Base-by-base conservation (phyloP, 2,113 vertebrate species). In the Tringa solitaria region DNA sequence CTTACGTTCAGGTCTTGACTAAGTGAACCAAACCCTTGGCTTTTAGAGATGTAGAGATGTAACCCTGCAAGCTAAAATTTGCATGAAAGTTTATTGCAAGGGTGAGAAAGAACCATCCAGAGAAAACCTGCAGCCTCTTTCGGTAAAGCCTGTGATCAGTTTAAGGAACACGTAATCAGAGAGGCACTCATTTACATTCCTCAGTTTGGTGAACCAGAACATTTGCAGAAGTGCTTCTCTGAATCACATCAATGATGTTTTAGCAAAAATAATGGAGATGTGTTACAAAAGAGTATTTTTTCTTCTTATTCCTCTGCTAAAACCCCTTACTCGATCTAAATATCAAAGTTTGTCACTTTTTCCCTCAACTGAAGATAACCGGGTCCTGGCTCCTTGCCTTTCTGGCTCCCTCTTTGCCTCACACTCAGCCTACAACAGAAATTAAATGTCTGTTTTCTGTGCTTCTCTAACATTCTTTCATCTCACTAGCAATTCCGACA, bases 141-240 rank as follows among this genome's bases (percentile, higher is more conserved):
- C 0, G 0, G 57, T 89, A 87, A 92, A 79, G 65, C 46, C 12
- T 13, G 4, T 2, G 6, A 26, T 80, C 56, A 28, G 8, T 80
- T 88, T 67, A 67, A 84, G 91, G 64, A 90, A 79, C 45, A 73
- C 3, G 3, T 23, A 20, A 11, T 8, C 3, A 4, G 53, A 41
- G 39, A 75, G 33, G 57, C 8, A 21, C 41, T 86, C 59, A 89
- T 89, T 95, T 90, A 76, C 93, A 94, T 96, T 92, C 56, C 61
- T 86, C 92, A 50, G 79, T 75, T 81, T 63, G 65, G 11, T 67
- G 92, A 91, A 59, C 67, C 10, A 30, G 68, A 77, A 73, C 75
- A 75, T 80, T 86, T 89, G 65, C 80, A 87, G 76, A 94, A 92
- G 83, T 51, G 43, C 57, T 92, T 94, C 69, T 90, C 64, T 92